phyloP scores from a whole-genome alignment of 2,888 invertebrate species.

The Caenorhabditis sp. region DNA sequence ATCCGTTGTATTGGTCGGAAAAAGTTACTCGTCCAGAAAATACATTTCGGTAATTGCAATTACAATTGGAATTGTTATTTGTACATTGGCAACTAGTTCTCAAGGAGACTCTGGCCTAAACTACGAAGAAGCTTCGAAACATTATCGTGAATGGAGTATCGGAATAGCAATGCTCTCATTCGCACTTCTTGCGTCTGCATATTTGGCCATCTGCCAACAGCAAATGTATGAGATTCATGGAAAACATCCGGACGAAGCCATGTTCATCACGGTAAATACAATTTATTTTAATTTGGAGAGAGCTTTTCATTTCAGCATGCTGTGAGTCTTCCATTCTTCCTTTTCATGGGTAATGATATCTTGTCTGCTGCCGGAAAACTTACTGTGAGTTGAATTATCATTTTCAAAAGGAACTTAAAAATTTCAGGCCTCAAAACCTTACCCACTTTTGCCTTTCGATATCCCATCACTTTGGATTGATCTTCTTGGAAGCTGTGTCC shows the following conservation, averaged over 20 bases:
- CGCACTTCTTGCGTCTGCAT: slow-evolving; percentile 88
- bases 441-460: slow-evolving; percentile 29
- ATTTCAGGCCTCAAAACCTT: slow-evolving; percentile 21
- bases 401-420: not conserved
- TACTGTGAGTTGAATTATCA: slow-evolving; percentile 72
- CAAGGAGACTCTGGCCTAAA: slow-evolving; percentile 46
- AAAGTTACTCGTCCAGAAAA: slow-evolving; percentile 79
- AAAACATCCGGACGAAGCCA: slow-evolving; percentile 82
- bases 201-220: slow-evolving; percentile 76
- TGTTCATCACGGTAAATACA: slow-evolving; percentile 74
- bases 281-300: not conserved
- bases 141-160: slow-evolving; percentile 66
- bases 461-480: slow-evolving; percentile 66
- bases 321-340: slow-evolving; percentile 87
- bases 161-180: slow-evolving; percentile 79
- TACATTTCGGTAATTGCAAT: slow-evolving; percentile 92
- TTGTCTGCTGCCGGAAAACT: slow-evolving; percentile 81
- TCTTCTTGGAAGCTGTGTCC: slow-evolving; percentile 55
- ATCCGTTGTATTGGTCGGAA: slow-evolving; percentile 88
- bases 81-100: slow-evolving; percentile 80
- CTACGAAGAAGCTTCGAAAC: slow-evolving; percentile 64
- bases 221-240: slow-evolving; percentile 77
- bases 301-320: slow-evolving; percentile 77
- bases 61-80: slow-evolving; percentile 88
- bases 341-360: slow-evolving; percentile 82